Conservation (phyloP, 2,888 invertebrate species). For the Axea sp. region DNA sequence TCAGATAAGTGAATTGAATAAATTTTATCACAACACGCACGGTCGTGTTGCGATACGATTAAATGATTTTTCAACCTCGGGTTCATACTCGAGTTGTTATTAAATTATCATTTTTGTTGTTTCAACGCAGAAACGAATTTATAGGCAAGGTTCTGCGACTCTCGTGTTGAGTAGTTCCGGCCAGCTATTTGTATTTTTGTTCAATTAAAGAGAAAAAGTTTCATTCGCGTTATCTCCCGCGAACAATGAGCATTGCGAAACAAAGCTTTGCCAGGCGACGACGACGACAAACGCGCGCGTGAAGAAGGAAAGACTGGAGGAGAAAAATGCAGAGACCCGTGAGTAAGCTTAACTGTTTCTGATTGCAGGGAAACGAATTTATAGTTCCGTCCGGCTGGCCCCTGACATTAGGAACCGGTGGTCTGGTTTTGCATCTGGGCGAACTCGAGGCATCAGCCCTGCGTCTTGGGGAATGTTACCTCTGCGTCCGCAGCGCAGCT, state of each 20-base stretch:
- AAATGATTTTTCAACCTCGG: constrained; percentile 13
- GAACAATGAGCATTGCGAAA: too few species aligned
- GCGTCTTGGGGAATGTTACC: constrained; percentile 84
- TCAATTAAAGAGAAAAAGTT: too few species aligned
- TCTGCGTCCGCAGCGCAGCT: constrained; percentile 81
- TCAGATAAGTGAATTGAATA: constrained; percentile 14
- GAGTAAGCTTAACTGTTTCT: too few species aligned
- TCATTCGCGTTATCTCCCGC: too few species aligned
- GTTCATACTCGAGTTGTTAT: constrained; percentile 8
- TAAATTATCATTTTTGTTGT: constrained; percentile 23
- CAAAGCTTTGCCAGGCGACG: too few species aligned
- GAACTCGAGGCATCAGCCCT: constrained; percentile 83
- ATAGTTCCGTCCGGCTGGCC: constrained; percentile 84
- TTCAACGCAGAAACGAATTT: not conserved
- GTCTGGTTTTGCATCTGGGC: constrained; percentile 84
- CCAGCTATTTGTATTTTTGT: too few species aligned
- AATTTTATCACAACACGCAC: constrained; percentile 10
- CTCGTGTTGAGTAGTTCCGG: too few species aligned
- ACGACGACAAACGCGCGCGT: too few species aligned
- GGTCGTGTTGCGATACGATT: constrained; percentile 18
- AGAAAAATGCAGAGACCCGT: too few species aligned
- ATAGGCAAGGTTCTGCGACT: too few species aligned
- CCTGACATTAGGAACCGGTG: constrained; percentile 82
- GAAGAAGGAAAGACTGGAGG: too few species aligned
- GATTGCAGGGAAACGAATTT: constrained; percentile 81